A percentile compares a stretch with the other conserved stretches of the same genome.
Conservation (phyloP, 2,888 invertebrate species). For the Andrena chrysosceles region DNA sequence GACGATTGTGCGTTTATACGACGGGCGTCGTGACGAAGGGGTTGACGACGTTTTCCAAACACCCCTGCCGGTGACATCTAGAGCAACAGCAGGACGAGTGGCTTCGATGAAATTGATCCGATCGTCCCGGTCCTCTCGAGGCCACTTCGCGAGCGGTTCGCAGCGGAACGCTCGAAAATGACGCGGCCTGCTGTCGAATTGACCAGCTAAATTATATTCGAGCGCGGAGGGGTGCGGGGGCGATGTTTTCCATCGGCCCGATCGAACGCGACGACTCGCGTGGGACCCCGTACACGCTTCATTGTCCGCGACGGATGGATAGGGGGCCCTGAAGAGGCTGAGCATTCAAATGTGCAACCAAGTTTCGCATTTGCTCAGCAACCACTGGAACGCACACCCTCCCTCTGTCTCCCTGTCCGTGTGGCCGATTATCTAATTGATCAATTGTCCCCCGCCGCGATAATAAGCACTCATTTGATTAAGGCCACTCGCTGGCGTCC, state of each 20-base stretch:
- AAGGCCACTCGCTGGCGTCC: conserved; percentile 58
- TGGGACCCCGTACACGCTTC: conserved; percentile 58
- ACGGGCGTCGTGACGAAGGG: conserved; percentile 38
- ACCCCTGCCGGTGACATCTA: conserved; percentile 68
- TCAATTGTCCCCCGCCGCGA: conserved; percentile 67
- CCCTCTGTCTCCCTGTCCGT: conserved; percentile 52
- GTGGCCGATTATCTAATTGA: conserved; percentile 68
- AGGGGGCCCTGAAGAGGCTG: conserved; percentile 67
- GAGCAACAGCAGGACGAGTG: conserved; percentile 48
- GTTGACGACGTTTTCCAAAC: conserved; percentile 20
- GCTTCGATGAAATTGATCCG: conserved; percentile 69
- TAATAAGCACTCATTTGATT: conserved; percentile 69
- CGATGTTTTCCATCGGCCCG: conserved; percentile 61
- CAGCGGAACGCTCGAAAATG: conserved; percentile 57
- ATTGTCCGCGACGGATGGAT: conserved; percentile 69
- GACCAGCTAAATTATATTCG: conserved; percentile 56
- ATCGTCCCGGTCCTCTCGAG: conserved; percentile 62
- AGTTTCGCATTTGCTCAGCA: conserved; percentile 68
- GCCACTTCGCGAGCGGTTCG: conserved; percentile 60
- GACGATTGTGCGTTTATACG: conserved; percentile 13
- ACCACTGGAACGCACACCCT: conserved; percentile 44
- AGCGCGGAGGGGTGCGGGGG: conserved; percentile 18
- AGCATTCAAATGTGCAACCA: conserved; percentile 78
- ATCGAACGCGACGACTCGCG: conserved; percentile 49
- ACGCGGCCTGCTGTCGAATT: conserved; percentile 58